Evolutionary conservation across 2,888 invertebrate genomes (phyloP).

Genomic region (Agrotis exclamationis): DNA sequence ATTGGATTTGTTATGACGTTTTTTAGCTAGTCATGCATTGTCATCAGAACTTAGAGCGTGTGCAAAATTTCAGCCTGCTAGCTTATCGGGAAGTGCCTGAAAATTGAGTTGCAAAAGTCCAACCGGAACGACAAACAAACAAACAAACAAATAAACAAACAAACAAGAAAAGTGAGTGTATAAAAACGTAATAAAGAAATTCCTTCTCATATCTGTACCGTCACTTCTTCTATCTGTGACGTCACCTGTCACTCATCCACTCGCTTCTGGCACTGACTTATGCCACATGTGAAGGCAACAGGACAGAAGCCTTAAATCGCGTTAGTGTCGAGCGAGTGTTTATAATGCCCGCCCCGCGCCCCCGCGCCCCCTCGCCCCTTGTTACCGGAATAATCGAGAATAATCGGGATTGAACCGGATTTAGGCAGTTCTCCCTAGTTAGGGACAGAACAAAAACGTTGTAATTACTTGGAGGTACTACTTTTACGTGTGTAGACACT

Average conservation of each 20-base stretch:
- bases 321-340: conserved; percentile 86
- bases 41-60: too few relatives aligned
- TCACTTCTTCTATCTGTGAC: neutral
- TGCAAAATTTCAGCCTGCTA: too few relatives aligned
- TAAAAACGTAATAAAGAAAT: neutral
- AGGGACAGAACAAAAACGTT: conserved; percentile 49
- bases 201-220: neutral
- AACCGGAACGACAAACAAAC: too few relatives aligned
- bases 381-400: conserved; percentile 76
- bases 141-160: too few relatives aligned
- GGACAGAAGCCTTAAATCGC: conserved; percentile 83
- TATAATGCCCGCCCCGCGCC: conserved; percentile 75
- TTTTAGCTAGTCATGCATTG: too few relatives aligned
- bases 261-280: conserved; percentile 36
- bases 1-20: too few relatives aligned
- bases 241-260: neutral
- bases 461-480: conserved; percentile 26
- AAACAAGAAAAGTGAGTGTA: too few relatives aligned
- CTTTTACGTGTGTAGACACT: neutral
- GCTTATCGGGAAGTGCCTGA: too few relatives aligned
- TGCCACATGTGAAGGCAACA: conserved; percentile 64
- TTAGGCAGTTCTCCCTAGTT: conserved; percentile 55
- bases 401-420: conserved; percentile 70
- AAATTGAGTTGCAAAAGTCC: too few relatives aligned
- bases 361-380: conserved; percentile 64